Evolutionary conservation across 2,797 vertebrate species (phyloP).

Genomic region (Catostomus latipinnis): DNA sequence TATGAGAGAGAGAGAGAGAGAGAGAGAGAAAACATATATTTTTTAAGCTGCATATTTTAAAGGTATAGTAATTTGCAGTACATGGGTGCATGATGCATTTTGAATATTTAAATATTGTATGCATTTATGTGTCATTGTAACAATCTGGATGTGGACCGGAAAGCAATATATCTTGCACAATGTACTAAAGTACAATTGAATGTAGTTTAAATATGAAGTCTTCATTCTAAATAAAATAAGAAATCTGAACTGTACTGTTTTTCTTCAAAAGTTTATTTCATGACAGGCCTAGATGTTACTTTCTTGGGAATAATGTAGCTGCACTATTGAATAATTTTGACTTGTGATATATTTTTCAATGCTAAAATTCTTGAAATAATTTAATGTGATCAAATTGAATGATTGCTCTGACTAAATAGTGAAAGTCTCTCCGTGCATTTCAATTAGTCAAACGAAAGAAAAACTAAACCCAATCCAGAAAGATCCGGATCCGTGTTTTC

Average conservation of each 20-base stretch:
- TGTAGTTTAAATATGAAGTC: slow-evolving; percentile 32
- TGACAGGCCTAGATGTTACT: too few relatives aligned
- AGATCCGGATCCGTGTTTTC: slow-evolving; percentile 46
- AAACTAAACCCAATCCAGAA: not conserved
- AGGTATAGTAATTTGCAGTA: slow-evolving; percentile 32
- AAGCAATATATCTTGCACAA: not conserved
- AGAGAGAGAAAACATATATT: not conserved
- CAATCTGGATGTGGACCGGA: not conserved
- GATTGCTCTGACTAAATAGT: not conserved
- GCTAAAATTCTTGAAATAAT: too few relatives aligned
- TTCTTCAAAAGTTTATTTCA: too few relatives aligned
- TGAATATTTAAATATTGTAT: slow-evolving; percentile 14
- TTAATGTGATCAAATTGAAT: too few relatives aligned
- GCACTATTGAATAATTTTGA: too few relatives aligned
- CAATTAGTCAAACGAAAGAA: not conserved
- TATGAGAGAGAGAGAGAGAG: too few relatives aligned
- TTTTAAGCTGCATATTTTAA: slow-evolving; percentile 9
- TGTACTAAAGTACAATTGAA: not conserved
- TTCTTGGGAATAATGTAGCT: too few relatives aligned
- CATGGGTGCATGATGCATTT: slow-evolving; percentile 4
- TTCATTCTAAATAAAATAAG: slow-evolving; percentile 34
- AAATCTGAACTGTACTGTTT: too few relatives aligned
- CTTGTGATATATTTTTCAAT: too few relatives aligned
- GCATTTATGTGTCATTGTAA: slow-evolving; percentile 7
- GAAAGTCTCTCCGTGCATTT: not conserved